A percentile compares a stretch with the other conserved stretches of the same genome.
Evolutionary conservation across 2,888 invertebrate genomes (phyloP).

Genomic region (Polydrusus cervinus): DNA sequence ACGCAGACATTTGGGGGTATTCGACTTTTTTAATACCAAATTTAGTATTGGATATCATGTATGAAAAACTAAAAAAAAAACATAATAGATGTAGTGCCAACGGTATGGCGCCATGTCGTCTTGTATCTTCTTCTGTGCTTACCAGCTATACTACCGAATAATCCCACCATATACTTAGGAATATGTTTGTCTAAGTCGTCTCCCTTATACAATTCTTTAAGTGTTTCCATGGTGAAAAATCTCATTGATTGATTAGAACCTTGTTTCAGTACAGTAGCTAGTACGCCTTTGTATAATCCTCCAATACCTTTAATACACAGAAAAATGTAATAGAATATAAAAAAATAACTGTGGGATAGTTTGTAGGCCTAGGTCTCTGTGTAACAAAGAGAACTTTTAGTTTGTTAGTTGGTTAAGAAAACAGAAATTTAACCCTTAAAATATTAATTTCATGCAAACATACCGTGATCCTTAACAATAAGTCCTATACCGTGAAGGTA

Average conservation of each 20-base stretch:
- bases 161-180: constrained; percentile 90
- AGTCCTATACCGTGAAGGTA: constrained; percentile 94
- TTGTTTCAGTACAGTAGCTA: constrained; percentile 97
- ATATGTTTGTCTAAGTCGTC: constrained; percentile 88
- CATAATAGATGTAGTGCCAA: too few species aligned
- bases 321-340: not conserved
- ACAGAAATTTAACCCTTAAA: too few species aligned
- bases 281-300: constrained; percentile 94
- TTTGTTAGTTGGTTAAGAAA: too few species aligned
- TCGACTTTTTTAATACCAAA: too few species aligned
- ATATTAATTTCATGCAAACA: not conserved
- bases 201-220: constrained; percentile 93
- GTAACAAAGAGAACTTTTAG: too few species aligned
- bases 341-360: too few species aligned
- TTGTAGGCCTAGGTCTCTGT: too few species aligned
- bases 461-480: constrained; percentile 90
- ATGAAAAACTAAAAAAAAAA: too few species aligned
- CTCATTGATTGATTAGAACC: constrained; percentile 99
- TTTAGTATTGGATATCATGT: too few species aligned
- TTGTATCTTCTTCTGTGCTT: constrained; percentile 34
- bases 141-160: constrained; percentile 96
- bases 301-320: constrained; percentile 75
- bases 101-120: too few species aligned
- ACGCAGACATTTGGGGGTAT: too few species aligned
- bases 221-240: constrained; percentile 97